Evolutionary conservation across 2,888 invertebrate species (phyloP).

Genomic region (Epistrophe grossulariae): DNA sequence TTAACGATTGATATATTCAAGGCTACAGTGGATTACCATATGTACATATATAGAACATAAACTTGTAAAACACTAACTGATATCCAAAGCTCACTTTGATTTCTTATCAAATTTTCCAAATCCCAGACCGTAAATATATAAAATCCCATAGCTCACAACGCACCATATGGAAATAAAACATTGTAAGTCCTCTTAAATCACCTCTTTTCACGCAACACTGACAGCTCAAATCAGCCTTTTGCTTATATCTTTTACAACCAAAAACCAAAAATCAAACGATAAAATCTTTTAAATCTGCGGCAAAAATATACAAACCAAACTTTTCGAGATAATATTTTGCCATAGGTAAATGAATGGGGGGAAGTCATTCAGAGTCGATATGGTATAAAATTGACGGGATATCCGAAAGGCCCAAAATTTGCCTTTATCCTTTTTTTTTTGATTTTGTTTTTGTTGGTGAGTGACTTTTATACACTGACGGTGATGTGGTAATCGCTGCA

Average conservation of each 20-base stretch:
- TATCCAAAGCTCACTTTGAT: background rate
- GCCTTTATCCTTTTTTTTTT: background rate
- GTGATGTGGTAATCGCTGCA: slow-evolving; percentile 60
- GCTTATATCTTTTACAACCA: background rate
- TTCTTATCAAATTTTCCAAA: background rate
- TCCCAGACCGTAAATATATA: background rate
- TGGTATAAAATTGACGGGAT: slow-evolving; percentile 57
- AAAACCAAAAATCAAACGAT: slow-evolving; percentile 36
- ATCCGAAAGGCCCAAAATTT: slow-evolving; percentile 26
- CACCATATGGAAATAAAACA: background rate
- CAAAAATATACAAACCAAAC: background rate
- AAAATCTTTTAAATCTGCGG: slow-evolving; percentile 16
- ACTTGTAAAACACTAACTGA: too few relatives aligned
- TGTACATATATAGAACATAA: too few relatives aligned
- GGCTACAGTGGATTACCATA: too few relatives aligned
- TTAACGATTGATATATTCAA: too few relatives aligned
- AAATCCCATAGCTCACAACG: background rate
- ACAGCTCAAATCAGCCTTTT: slow-evolving; percentile 26
- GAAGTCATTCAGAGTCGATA: slow-evolving; percentile 19
- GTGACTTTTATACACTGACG: slow-evolving; percentile 2
- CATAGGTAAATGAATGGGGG: too few relatives aligned
- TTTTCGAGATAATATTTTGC: slow-evolving; percentile 8
- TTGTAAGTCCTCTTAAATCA: background rate
- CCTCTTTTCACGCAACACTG: background rate
- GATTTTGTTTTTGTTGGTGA: background rate